Conservation (phyloP, 2,113 vertebrate species). For the Callipepla squamata region DNA sequence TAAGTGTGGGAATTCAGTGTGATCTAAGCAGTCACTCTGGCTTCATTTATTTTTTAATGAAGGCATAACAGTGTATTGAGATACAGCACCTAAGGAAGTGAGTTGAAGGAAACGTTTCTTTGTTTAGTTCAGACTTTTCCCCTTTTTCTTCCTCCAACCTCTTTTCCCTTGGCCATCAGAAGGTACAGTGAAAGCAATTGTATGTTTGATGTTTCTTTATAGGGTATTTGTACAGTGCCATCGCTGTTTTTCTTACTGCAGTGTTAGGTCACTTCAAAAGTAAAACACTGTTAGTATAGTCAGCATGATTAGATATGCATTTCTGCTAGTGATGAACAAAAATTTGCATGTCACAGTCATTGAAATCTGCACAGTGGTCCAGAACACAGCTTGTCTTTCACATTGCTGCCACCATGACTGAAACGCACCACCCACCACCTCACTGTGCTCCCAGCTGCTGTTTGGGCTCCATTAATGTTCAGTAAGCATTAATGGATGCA, state of each 20-base stretch:
- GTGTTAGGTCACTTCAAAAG: not conserved
- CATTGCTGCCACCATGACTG: no score
- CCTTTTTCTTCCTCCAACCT: not conserved
- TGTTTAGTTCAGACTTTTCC: not conserved
- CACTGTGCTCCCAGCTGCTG: no score
- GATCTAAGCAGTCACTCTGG: not conserved
- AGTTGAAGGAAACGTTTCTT: not conserved
- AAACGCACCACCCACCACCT: no score
- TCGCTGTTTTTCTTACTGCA: not conserved
- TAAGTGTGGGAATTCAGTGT: not conserved
- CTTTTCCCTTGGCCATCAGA: not conserved
- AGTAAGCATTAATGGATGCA: no score
- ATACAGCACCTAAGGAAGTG: not conserved
- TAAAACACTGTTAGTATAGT: no score
- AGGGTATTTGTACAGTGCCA: not conserved
- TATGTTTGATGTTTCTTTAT: fast-evolving
- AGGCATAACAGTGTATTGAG: not conserved
- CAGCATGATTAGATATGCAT: no score
- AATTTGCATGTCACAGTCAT: no score
- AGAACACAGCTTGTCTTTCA: no score
- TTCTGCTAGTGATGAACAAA: no score
- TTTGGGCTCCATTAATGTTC: no score
- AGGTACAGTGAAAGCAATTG: not conserved
- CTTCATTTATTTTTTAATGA: not conserved
- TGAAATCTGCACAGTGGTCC: no score